Percentiles rank a stretch among this genome's conserved stretches.
Evolutionary conservation across 2,797 vertebrate genomes (phyloP).

Genomic region (Gadopsis marmoratus): DNA sequence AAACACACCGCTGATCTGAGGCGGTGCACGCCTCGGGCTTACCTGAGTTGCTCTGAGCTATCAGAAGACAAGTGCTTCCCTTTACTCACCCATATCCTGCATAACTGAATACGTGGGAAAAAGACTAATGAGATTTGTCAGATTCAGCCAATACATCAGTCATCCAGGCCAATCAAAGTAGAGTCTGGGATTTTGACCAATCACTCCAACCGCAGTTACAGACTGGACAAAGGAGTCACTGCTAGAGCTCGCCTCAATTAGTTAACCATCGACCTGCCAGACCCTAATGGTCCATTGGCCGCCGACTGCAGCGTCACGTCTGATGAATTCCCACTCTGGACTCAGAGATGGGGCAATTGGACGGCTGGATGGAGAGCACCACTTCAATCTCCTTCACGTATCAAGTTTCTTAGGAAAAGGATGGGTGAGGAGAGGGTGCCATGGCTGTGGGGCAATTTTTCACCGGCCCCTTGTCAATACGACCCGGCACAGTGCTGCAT

Average conservation of each 20-base stretch:
- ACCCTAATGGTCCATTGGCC: slow-evolving; percentile 71
- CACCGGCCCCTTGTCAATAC: slow-evolving; percentile 67
- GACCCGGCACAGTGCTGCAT: slow-evolving; percentile 16
- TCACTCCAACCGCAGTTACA: slow-evolving; percentile 54
- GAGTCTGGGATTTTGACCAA: slow-evolving; percentile 55
- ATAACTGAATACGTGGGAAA: slow-evolving; percentile 26
- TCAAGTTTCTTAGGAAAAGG: slow-evolving; percentile 39
- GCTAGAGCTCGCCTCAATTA: slow-evolving; percentile 72
- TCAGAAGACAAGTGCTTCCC: slow-evolving; percentile 37
- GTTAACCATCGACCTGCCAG: slow-evolving; percentile 75
- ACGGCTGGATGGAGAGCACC: slow-evolving; percentile 31
- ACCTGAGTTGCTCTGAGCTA: slow-evolving; percentile 45
- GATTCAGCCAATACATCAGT: slow-evolving; percentile 47
- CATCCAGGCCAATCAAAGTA: slow-evolving; percentile 47
- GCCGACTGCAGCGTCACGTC: slow-evolving; percentile 41
- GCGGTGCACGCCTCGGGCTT: slow-evolving; percentile 19
- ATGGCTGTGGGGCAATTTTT: slow-evolving; percentile 54
- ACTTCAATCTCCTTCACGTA: slow-evolving; percentile 71
- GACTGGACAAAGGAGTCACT: slow-evolving; percentile 49
- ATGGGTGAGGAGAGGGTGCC: slow-evolving; percentile 33
- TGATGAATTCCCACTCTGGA: slow-evolving; percentile 69
- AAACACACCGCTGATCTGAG: slow-evolving; percentile 41
- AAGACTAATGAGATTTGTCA: slow-evolving; percentile 38
- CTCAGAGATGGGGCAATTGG: slow-evolving; percentile 35
- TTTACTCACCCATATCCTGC: slow-evolving; percentile 24